Evolutionary conservation across 2,113 vertebrate species (phyloP).

Genomic region (Myxocyprinus asiaticus): DNA sequence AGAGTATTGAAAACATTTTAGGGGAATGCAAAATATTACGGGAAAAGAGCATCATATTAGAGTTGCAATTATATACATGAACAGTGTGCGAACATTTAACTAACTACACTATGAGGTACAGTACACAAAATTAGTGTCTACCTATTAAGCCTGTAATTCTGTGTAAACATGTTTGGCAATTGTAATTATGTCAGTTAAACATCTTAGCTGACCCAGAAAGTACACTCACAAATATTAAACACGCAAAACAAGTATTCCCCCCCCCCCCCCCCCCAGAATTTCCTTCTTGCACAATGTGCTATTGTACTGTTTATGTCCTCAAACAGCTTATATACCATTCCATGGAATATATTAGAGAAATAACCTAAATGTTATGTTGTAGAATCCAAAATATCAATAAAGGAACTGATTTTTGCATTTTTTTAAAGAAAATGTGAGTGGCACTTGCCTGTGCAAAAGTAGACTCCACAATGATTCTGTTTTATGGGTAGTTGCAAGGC

Average conservation of each 20-base stretch:
- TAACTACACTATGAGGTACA: background rate
- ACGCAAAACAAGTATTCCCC: constrained; percentile 4
- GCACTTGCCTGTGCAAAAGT: too few species aligned
- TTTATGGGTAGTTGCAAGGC: too few species aligned
- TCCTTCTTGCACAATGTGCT: background rate
- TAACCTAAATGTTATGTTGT: background rate
- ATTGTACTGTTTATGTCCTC: background rate
- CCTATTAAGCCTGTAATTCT: background rate
- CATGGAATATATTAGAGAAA: background rate
- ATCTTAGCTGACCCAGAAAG: background rate
- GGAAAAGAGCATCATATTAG: too few species aligned
- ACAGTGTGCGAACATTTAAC: background rate
- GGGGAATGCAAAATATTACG: too few species aligned
- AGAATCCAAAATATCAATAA: background rate
- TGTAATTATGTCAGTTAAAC: too few species aligned
- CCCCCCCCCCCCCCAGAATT: too few species aligned
- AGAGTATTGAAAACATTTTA: too few species aligned
- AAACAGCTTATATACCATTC: background rate
- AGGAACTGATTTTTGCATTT: too few species aligned
- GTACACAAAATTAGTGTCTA: too few species aligned
- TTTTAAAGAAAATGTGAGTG: too few species aligned
- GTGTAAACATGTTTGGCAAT: background rate
- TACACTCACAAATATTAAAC: background rate
- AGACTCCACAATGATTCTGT: too few species aligned
- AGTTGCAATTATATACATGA: background rate